Conservation (phyloP, 2,888 invertebrate species). For the Metellina segmentata region DNA sequence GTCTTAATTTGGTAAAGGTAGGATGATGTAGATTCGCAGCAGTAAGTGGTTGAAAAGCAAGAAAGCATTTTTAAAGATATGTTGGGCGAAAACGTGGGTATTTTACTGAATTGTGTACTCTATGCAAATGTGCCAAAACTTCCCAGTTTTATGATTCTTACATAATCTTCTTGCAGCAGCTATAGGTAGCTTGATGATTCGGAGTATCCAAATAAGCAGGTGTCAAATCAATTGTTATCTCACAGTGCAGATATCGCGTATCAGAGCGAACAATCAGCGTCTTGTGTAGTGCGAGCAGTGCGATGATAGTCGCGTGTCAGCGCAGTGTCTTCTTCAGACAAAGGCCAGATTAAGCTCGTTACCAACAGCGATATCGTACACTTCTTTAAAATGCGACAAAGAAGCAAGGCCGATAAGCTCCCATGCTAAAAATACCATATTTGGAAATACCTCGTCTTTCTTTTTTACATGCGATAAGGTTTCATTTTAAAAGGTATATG, state of each 20-base stretch:
- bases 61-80: too few species aligned
- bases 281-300: not conserved
- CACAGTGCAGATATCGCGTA: not conserved
- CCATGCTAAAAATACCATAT: not conserved
- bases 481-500: not conserved
- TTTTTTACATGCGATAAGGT: not conserved
- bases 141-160: too few species aligned
- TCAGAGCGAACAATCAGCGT: not conserved
- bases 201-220: too few species aligned
- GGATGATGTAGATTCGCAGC: too few species aligned
- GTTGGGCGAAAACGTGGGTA: too few species aligned
- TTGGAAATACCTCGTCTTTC: not conserved
- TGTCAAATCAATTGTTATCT: not conserved
- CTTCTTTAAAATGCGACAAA: not conserved
- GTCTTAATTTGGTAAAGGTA: too few species aligned
- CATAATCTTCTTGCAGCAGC: too few species aligned
- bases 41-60: too few species aligned
- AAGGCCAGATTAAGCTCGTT: not conserved
- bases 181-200: too few species aligned
- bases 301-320: not conserved
- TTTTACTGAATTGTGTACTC: too few species aligned
- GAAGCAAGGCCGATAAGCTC: not conserved
- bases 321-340: not conserved
- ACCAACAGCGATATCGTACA: not conserved
- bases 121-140: too few species aligned